Base-by-base conservation (phyloP, 2,797 vertebrate genomes). In the Avahi laniger region DNA sequence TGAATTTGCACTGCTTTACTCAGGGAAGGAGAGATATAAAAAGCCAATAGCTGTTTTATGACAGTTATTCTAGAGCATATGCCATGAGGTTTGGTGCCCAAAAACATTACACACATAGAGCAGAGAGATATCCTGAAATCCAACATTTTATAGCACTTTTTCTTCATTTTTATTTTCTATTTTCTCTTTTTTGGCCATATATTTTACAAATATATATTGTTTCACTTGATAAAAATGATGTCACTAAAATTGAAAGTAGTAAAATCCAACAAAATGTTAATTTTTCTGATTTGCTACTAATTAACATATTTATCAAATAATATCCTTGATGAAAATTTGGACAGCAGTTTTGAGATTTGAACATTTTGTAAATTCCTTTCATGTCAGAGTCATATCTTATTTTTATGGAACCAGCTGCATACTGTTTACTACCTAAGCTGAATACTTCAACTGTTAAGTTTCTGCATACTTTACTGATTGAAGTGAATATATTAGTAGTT, bases 401-500 rank as follows among this genome's bases (percentile, higher is more conserved):
- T 97, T 97, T 98, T 98, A 96, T 96, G 43, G 93, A 97, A 95
- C 90, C 97, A 98, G 83, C 96, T 98, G 96, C 91, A 96, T 85
- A 91, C 67, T 97, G 80, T 95, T 97, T 95, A 96, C 72, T 95
- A 97, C 61, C 72, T 69, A 88, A 97, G 57, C 69, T 97, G 93
- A 97, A 97, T 92, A 83, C 75, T 96, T 80, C 83, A 96, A 95
- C 75, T 82, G 43, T 96, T 97, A 97, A 89, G 50, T 95, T 97
- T 97, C 72, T 97, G 89, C 89, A 95, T 97, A 97, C 70, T 98
- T 98, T 97, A 96, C 95, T 98, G 98, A 98, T 98, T 98, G 97
- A 97, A 98, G 50, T 96, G 98, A 98, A 98, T 98, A 98, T 97
- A 98, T 98, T 98, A 98, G 96, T 95, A 95, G 84, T 38, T 96